Conservation (phyloP, 2,888 invertebrate species). For the Caprella mutica region DNA sequence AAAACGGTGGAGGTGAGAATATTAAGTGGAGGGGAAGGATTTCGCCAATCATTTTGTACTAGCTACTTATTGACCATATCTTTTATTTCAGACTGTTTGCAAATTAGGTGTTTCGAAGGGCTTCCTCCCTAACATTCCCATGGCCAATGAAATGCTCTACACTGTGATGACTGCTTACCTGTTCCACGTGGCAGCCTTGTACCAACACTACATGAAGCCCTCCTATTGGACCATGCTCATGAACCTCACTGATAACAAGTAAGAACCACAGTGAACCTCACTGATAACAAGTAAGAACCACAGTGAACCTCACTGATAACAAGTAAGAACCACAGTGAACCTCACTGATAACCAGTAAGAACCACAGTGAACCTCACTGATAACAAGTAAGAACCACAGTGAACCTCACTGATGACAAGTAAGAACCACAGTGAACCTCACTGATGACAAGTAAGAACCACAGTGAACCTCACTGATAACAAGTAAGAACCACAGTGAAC, state of each 20-base stretch:
- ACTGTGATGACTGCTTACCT: constrained; percentile 63
- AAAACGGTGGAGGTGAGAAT: constrained; percentile 61
- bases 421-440: too few species aligned
- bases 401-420: too few species aligned
- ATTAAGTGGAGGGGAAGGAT: background rate
- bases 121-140: constrained; percentile 54
- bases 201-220: constrained; percentile 63
- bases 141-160: constrained; percentile 60
- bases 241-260: constrained; percentile 52
- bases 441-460: too few species aligned
- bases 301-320: too few species aligned
- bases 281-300: too few species aligned
- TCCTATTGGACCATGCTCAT: constrained; percentile 72
- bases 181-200: constrained; percentile 65
- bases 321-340: too few species aligned
- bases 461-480: too few species aligned
- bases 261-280: background rate
- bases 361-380: too few species aligned
- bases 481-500: too few species aligned
- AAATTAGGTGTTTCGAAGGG: constrained; percentile 56
- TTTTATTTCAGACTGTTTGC: constrained; percentile 53
- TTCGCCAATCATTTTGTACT: background rate
- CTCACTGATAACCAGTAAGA: too few species aligned
- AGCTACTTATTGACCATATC: background rate
- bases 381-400: too few species aligned